Evolutionary conservation across 2,113 vertebrate species (phyloP).

Genomic region (Pelobates fuscus): DNA sequence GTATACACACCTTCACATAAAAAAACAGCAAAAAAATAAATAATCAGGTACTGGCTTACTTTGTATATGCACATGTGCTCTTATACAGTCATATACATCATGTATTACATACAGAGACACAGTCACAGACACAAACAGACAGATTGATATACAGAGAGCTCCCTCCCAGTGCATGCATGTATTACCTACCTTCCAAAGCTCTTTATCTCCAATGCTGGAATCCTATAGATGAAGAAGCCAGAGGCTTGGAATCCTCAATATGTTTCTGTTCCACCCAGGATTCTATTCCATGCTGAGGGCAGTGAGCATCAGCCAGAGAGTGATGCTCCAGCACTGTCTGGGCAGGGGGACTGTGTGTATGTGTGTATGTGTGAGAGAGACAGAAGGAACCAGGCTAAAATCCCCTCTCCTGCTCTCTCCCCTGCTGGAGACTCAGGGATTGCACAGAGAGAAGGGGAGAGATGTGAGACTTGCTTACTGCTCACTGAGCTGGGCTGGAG

Average conservation of each 20-base stretch:
- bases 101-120: not conserved
- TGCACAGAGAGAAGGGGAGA: conserved; percentile 59
- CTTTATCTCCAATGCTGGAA: conserved; percentile 13
- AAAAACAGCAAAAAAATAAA: not conserved
- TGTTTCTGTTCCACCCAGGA: not conserved
- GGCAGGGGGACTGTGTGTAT: conserved; percentile 27
- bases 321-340: conserved; percentile 46
- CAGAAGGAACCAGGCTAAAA: not conserved
- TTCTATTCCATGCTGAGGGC: conserved; percentile 24
- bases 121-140: conserved; percentile 24
- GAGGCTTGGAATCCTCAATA: conserved; percentile 7
- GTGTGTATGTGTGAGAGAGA: conserved; percentile 36
- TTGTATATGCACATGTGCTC: conserved; percentile 26
- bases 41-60: not conserved
- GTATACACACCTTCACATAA: not conserved
- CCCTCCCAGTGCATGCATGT: conserved; percentile 25
- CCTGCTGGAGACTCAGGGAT: conserved; percentile 74
- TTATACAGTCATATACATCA: not conserved
- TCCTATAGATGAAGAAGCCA: conserved; percentile 13
- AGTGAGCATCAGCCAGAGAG: not conserved
- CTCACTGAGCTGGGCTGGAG: conserved; percentile 48
- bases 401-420: conserved; percentile 55
- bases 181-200: conserved; percentile 31
- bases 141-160: not conserved
- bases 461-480: conserved; percentile 48